A percentile compares a stretch with the other conserved stretches of the same genome.
phyloP scores from a whole-genome alignment of 1,140 invertebrate species.

The Caerostris extrusa region DNA sequence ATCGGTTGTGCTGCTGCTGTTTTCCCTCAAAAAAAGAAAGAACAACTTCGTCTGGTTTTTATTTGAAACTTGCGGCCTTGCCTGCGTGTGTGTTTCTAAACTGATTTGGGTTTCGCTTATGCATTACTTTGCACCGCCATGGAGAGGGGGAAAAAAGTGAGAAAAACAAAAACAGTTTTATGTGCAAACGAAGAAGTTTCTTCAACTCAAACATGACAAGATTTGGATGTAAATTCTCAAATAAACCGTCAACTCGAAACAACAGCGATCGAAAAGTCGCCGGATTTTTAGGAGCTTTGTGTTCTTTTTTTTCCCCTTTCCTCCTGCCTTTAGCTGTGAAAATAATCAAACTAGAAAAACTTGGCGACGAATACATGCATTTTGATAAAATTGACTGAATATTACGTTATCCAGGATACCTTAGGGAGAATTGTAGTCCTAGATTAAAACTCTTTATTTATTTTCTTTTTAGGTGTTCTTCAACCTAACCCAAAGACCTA shows the following conservation, averaged over 20 bases:
- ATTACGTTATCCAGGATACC: neutral
- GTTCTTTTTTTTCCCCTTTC: neutral
- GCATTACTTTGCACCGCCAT: constrained; percentile 16
- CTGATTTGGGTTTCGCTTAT: constrained; percentile 36
- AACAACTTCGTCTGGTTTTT: neutral
- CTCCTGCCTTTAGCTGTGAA: neutral
- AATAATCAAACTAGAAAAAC: neutral
- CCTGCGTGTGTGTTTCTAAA: constrained; percentile 50
- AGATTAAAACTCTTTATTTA: too few species aligned
- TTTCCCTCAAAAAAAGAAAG: constrained; percentile 11
- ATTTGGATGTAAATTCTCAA: constrained; percentile 46
- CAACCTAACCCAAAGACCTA: too few species aligned
- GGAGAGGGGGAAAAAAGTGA: neutral
- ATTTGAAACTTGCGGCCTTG: neutral
- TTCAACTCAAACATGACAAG: constrained; percentile 32
- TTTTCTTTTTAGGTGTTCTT: too few species aligned
- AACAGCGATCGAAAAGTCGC: neutral
- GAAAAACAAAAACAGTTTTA: neutral
- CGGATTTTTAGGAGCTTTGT: neutral
- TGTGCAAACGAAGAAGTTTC: constrained; percentile 25
- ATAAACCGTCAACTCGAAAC: constrained; percentile 4
- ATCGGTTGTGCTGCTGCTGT: neutral
- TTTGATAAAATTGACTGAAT: constrained; percentile 46
- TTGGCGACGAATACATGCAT: constrained; percentile 6
- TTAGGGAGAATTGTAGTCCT: too few species aligned